Evolutionary conservation across 2,797 vertebrate genomes (phyloP).

Genomic region (Gymnocypris eckloni): DNA sequence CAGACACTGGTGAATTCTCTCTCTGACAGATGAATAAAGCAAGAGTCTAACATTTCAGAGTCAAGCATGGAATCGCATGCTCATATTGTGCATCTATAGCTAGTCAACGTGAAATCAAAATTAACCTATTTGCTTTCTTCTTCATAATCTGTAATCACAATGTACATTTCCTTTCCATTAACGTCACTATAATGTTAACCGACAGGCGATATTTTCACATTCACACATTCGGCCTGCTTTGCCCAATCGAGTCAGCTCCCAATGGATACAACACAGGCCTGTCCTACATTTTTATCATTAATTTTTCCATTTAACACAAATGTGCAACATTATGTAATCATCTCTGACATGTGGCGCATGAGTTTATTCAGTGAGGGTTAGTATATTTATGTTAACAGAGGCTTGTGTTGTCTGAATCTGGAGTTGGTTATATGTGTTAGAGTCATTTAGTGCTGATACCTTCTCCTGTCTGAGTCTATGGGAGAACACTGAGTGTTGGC

Average conservation of each 20-base stretch:
- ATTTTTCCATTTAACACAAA: background rate
- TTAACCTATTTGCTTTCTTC: background rate
- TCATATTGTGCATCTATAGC: background rate
- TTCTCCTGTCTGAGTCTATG: constrained; percentile 42
- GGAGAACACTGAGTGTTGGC: constrained; percentile 71
- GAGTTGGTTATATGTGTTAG: constrained; percentile 63
- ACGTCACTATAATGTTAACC: background rate
- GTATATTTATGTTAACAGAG: constrained; percentile 24
- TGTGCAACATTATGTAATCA: background rate
- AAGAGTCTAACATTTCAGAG: constrained; percentile 10
- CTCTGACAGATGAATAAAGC: constrained; percentile 36
- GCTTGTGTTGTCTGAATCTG: constrained; percentile 51
- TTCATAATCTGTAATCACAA: constrained; percentile 1
- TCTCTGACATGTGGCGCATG: background rate
- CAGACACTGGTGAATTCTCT: constrained; percentile 50
- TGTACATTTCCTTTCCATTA: background rate
- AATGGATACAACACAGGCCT: background rate
- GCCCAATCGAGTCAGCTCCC: background rate
- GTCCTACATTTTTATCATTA: background rate
- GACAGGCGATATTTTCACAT: background rate
- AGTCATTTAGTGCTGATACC: constrained; percentile 38
- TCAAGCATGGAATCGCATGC: background rate
- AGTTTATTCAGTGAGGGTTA: constrained; percentile 33
- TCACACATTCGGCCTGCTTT: background rate
- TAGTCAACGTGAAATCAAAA: constrained; percentile 2